Evolutionary conservation across 92 coral and sea anemone species (phyloP).

Genomic region (Zoanthus solanderi): DNA sequence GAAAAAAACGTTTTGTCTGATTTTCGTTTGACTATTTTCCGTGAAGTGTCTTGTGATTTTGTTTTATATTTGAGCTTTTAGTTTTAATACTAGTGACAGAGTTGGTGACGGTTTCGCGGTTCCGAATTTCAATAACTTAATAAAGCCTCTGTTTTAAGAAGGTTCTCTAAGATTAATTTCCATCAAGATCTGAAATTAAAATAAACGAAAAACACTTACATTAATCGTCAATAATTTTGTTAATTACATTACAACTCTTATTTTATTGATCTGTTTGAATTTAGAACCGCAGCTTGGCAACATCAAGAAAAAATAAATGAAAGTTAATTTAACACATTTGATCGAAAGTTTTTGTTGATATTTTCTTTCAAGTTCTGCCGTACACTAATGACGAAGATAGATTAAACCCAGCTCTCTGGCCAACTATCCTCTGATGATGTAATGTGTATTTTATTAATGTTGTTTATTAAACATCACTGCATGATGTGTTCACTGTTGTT

Average conservation of each 20-base stretch:
- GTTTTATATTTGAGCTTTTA: not conserved
- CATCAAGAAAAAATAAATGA: not conserved
- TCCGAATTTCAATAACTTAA: conserved; percentile 14
- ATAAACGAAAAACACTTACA: not conserved
- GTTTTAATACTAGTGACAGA: conserved; percentile 9
- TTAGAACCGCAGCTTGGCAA: not conserved
- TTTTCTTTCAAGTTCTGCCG: not conserved
- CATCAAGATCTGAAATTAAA: conserved; percentile 18
- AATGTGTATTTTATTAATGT: not conserved
- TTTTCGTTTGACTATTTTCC: conserved; percentile 16
- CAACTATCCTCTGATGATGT: conserved; percentile 18
- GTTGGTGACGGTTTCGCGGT: conserved; percentile 47
- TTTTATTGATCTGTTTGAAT: not conserved
- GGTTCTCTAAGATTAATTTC: conserved; percentile 15
- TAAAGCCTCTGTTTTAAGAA: conserved; percentile 34
- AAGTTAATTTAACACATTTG: conserved; percentile 6
- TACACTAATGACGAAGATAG: conserved; percentile 22
- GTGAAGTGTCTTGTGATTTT: not conserved
- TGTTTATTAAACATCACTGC: not conserved
- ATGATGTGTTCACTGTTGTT: not conserved
- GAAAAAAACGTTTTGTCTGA: not conserved
- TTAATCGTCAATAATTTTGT: not conserved
- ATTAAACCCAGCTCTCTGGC: conserved; percentile 10
- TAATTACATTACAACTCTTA: not conserved
- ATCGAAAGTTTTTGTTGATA: not conserved